Base-by-base conservation (phyloP, 2,797 vertebrate species). In the Bovichtus variegatus region DNA sequence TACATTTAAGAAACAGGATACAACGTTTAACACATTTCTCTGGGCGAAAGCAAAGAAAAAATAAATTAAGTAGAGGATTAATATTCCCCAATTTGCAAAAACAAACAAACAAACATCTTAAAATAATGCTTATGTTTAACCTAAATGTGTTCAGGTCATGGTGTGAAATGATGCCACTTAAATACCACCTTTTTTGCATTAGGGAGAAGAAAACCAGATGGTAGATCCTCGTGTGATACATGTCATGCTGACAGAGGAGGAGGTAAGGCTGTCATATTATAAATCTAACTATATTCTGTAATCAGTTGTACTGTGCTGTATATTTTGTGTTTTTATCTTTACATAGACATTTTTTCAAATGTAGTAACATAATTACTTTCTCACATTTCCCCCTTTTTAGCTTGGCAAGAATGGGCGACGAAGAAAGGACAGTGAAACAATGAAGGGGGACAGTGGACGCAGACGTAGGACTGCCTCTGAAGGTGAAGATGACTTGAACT, bases 161-260 rank as follows among this genome's bases (percentile, higher is more conserved):
- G 16, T 50, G 41, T 75, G 3, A 62, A 84, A 76, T 4, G 31
- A 68, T 43, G 16, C 1, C 12, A 10, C 46, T 53, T 34, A 57
- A 81, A 31, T 21, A 6, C 18, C 19, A 19, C 18, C 10, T 57
- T n/a, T 25, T 61, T 16, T 57, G 2, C 65, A 74, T 9, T 77
- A 99, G 98, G 96, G 93, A 84, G 95, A 97, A 74, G 97, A 98
- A 87, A 97, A 96, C 74, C 97, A 97, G 91, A 95, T 96, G 0
- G 97, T 99, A 59, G 98, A 99, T 93, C 98, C 98, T 74, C 96
- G 97, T 47, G 95, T 99, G 81, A 96, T 99, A 90, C 98, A 99
- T 41, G 97, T 99, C 81, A 97, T 97, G 96, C 89, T 97, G 82
- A 93, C 95, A 84, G 96, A 97, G 71, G 96, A 96, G 83, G 97